Percentiles rank a stretch among this genome's conserved stretches.
phyloP scores from a whole-genome alignment of 2,888 invertebrate genomes.

The Pteria penguin region DNA sequence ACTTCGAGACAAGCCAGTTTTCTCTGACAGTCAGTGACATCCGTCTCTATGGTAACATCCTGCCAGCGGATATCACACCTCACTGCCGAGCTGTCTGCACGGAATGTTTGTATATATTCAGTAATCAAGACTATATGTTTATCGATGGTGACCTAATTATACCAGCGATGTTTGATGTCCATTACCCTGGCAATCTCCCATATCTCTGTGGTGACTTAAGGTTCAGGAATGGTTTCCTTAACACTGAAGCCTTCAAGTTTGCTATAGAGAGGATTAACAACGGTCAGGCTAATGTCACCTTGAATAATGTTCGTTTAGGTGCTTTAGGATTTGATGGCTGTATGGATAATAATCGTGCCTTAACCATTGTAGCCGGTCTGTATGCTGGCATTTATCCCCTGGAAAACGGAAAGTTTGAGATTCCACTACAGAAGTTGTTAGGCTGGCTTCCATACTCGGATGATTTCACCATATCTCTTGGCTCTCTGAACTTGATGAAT shows the following conservation, averaged over 20 bases:
- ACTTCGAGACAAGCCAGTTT: slow-evolving; percentile 45
- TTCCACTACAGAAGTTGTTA: slow-evolving; percentile 49
- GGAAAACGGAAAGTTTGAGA: slow-evolving; percentile 43
- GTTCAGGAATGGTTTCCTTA: slow-evolving; percentile 68
- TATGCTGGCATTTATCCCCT: slow-evolving; percentile 58
- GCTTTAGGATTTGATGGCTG: slow-evolving; percentile 75
- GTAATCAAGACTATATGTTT: slow-evolving; percentile 66
- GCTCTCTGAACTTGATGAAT: slow-evolving; percentile 80
- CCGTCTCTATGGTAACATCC: slow-evolving; percentile 32
- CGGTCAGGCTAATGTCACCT: slow-evolving; percentile 50
- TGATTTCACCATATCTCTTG: slow-evolving; percentile 66
- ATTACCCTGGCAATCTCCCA: slow-evolving; percentile 64
- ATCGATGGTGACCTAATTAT: slow-evolving; percentile 71
- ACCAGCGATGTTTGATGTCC: slow-evolving; percentile 73
- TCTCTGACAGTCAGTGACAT: slow-evolving; percentile 41
- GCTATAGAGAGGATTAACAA: slow-evolving; percentile 70
- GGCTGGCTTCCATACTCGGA: slow-evolving; percentile 73
- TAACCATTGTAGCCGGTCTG: slow-evolving; percentile 65
- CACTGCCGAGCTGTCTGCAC: slow-evolving; percentile 65
- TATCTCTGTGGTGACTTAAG: slow-evolving; percentile 66
- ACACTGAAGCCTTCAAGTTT: slow-evolving; percentile 73
- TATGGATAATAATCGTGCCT: slow-evolving; percentile 60
- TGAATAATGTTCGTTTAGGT: slow-evolving; percentile 67
- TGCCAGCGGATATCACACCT: slow-evolving; percentile 36
- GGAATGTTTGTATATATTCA: slow-evolving; percentile 73